Percentiles rank a stretch among this genome's conserved stretches.
Conservation (phyloP, 2,113 vertebrate genomes). For the Pangasianodon gigas region DNA sequence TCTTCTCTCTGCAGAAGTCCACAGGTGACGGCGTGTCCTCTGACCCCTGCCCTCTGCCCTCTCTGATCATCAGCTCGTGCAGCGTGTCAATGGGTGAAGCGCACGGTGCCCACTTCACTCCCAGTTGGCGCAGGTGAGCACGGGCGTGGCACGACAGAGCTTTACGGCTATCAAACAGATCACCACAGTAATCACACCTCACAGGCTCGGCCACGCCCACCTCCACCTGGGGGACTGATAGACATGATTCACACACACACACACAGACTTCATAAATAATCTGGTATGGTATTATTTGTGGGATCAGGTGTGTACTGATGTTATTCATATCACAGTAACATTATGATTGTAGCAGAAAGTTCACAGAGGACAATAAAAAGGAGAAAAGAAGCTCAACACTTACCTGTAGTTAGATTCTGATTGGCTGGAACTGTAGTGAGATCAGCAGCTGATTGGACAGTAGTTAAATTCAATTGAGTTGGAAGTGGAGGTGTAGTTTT, state of each 20-base stretch:
- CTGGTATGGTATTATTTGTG: neutral
- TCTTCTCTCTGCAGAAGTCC: conserved; percentile 66
- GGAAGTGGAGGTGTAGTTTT: conserved; percentile 3
- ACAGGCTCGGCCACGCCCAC: conserved; percentile 77
- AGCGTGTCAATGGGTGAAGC: conserved; percentile 88
- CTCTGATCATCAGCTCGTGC: conserved; percentile 81
- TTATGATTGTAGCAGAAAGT: neutral
- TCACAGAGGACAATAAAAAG: neutral
- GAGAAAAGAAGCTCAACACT: neutral
- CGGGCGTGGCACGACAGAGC: conserved; percentile 90
- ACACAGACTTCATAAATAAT: neutral
- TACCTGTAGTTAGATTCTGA: conserved; percentile 13
- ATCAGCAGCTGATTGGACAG: neutral
- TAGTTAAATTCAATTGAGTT: neutral
- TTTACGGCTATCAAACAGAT: conserved; percentile 91
- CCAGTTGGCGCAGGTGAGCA: conserved; percentile 88
- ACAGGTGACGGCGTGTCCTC: conserved; percentile 63
- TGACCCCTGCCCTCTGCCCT: conserved; percentile 73
- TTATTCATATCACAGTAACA: neutral
- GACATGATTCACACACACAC: conserved; percentile 50
- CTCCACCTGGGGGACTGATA: conserved; percentile 54
- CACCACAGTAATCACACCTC: conserved; percentile 87
- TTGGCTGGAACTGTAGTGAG: neutral
- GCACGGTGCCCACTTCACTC: conserved; percentile 84
- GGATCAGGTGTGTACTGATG: neutral